phyloP scores from a whole-genome alignment of 2,113 vertebrate genomes.

The Eublepharis macularius region DNA sequence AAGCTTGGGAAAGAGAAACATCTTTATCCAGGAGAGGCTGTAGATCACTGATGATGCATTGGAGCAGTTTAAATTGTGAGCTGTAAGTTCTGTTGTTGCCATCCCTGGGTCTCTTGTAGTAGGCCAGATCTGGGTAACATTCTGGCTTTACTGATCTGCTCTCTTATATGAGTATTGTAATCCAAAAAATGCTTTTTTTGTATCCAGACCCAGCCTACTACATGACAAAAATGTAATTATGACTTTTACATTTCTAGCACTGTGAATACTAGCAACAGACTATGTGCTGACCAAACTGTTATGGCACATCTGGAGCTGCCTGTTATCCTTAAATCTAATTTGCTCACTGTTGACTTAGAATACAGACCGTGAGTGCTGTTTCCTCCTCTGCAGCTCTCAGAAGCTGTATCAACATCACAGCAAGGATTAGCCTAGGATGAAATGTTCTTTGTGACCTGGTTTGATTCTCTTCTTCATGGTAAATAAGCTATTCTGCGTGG shows the following conservation, averaged over 20 bases:
- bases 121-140: too few species aligned
- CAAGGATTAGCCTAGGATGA: background rate
- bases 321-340: constrained; percentile 3
- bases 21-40: too few species aligned
- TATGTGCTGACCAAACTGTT: background rate
- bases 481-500: background rate
- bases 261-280: constrained; percentile 11
- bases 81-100: too few species aligned
- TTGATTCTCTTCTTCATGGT: background rate
- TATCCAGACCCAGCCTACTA: too few species aligned
- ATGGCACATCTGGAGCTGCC: background rate
- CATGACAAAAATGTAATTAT: background rate
- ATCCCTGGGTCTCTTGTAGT: too few species aligned
- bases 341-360: background rate
- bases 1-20: too few species aligned
- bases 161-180: too few species aligned
- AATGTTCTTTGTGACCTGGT: background rate
- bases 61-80: too few species aligned
- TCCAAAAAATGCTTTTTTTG: too few species aligned
- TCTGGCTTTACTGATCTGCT: too few species aligned
- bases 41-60: too few species aligned
- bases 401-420: background rate
- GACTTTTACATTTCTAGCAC: constrained; percentile 9
- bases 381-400: background rate
- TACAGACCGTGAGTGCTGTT: background rate